Percentiles rank a stretch among this genome's conserved stretches.
Evolutionary conservation across 1,140 invertebrate species (phyloP).

Genomic region (Drosophila rhopaloa): DNA sequence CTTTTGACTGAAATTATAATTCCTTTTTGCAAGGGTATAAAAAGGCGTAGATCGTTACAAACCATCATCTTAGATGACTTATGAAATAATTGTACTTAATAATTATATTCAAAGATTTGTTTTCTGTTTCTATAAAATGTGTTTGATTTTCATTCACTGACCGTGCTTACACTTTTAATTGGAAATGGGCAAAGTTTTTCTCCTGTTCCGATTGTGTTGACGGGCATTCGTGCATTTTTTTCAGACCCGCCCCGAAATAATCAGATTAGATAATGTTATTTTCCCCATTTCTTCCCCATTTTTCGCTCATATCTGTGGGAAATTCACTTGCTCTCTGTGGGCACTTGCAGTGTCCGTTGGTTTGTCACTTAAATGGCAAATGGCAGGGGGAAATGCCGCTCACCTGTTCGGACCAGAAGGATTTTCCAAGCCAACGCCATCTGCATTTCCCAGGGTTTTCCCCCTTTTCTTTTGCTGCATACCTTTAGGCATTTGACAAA

Average conservation of each 20-base stretch:
- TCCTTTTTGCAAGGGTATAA: too few relatives aligned
- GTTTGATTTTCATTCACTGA: too few relatives aligned
- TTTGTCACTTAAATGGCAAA: conserved; percentile 64
- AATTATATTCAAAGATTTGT: too few relatives aligned
- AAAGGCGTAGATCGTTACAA: too few relatives aligned
- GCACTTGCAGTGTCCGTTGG: conserved; percentile 60
- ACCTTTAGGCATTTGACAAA: conserved; percentile 68
- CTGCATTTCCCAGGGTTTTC: neutral
- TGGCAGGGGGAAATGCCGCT: conserved; percentile 24
- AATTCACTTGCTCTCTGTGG: conserved; percentile 9
- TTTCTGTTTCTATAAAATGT: too few relatives aligned
- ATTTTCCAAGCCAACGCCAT: conserved; percentile 46
- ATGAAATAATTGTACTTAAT: too few relatives aligned
- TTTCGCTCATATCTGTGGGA: neutral
- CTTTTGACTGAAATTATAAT: too few relatives aligned
- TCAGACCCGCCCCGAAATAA: conserved; percentile 7
- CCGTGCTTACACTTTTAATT: too few relatives aligned
- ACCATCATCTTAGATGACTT: too few relatives aligned
- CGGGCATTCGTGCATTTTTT: conserved; percentile 1
- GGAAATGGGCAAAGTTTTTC: neutral
- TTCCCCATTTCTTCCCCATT: neutral
- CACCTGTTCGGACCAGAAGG: conserved; percentile 17
- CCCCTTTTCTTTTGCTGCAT: conserved; percentile 44
- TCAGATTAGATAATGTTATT: conserved; percentile 49
- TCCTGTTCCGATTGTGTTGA: neutral